A percentile compares a stretch with the other conserved stretches of the same genome.
These are phyloP conservation scores for Trachelus tabidus DNA, from an alignment of 2,888 invertebrate genomes.

Conservation along the genomic window DNA sequence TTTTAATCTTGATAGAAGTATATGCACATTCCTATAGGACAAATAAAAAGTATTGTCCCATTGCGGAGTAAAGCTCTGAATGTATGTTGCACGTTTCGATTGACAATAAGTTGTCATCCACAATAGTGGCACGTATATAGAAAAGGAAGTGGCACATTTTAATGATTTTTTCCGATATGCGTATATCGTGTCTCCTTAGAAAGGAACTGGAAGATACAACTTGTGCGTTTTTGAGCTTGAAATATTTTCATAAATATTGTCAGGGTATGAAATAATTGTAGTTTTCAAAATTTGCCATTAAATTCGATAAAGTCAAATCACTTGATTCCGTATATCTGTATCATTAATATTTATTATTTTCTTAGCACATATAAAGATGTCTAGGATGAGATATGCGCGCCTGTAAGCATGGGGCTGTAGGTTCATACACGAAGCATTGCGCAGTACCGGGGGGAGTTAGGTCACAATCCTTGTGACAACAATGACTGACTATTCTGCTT, in stretches of 20 bases:
- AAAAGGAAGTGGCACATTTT: neutral
- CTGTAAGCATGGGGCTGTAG: conserved; percentile 51
- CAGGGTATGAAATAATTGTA: no score
- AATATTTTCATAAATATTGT: no score
- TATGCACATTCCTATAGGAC: neutral
- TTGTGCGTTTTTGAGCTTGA: no score
- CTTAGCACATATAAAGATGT: conserved; percentile 8
- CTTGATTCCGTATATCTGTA: neutral
- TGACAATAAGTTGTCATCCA: neutral
- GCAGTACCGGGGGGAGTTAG: conserved; percentile 35
- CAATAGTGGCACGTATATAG: neutral
- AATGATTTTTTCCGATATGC: neutral
- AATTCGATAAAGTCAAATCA: neutral
- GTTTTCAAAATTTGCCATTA: neutral
- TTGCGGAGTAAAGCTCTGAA: neutral
- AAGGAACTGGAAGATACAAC: neutral
- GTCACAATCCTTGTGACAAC: conserved; percentile 44
- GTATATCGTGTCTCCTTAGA: neutral
- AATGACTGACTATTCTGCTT: conserved; percentile 34
- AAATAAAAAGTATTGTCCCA: neutral
- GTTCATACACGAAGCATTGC: conserved; percentile 39
- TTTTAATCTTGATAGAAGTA: neutral
- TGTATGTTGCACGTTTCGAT: neutral
- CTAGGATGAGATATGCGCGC: conserved; percentile 40
- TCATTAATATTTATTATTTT: neutral